phyloP scores from a whole-genome alignment of 2,113 vertebrate genomes.

The Tauraco erythrolophus region DNA sequence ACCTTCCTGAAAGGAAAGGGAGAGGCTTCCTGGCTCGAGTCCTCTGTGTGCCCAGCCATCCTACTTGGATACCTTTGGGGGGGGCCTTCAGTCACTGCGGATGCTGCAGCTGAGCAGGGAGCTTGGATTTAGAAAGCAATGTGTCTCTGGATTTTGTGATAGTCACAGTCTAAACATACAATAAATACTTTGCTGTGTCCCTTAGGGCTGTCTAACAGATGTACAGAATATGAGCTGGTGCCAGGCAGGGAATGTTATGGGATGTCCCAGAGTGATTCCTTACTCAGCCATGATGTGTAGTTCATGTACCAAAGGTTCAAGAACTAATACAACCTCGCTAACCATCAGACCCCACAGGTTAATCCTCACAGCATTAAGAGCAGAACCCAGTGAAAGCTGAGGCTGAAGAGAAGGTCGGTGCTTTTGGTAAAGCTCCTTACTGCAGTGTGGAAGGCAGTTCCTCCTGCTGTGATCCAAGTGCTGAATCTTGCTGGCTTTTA shows the following conservation, averaged over 20 bases:
- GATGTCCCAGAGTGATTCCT: background rate
- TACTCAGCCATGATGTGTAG: background rate
- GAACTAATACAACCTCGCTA: rapidly evolving
- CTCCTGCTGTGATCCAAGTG: background rate
- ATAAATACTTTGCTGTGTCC: background rate
- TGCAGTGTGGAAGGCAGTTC: background rate
- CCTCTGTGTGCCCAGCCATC: background rate
- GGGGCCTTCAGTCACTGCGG: background rate
- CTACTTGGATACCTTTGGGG: background rate
- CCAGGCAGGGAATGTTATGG: background rate
- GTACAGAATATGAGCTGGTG: background rate
- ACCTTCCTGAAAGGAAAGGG: background rate
- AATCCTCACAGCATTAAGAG: background rate
- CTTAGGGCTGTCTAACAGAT: background rate
- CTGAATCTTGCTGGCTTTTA: background rate
- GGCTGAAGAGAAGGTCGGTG: background rate
- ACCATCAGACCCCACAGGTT: background rate
- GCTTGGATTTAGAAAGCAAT: background rate
- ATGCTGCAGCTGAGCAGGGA: background rate
- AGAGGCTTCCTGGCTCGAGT: background rate
- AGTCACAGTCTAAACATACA: background rate
- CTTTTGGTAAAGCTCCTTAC: background rate
- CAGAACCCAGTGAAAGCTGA: background rate
- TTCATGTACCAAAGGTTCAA: background rate
- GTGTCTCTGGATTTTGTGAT: background rate